A percentile compares a stretch with the other conserved stretches of the same genome.
These are phyloP conservation scores for Haliclystus octoradiatus DNA, from an alignment of 30 jellyfish, hydroid and myxozoan genomes.

Conservation along the genomic window DNA sequence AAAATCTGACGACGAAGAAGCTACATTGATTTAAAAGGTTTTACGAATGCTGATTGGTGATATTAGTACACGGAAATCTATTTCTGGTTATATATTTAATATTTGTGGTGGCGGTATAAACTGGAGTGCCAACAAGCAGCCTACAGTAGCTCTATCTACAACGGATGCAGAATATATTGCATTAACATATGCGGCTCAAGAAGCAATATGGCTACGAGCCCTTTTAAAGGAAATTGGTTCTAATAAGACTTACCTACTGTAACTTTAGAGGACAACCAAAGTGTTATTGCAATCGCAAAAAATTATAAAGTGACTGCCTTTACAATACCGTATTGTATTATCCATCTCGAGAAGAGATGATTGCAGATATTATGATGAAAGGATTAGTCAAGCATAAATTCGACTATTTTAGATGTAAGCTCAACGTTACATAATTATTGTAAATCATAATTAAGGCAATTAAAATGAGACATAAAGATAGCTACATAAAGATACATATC, in stretches of 20 bases:
- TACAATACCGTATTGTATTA: too few relatives aligned
- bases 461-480: too few relatives aligned
- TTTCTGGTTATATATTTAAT: constrained; percentile 35
- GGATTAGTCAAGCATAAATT: too few relatives aligned
- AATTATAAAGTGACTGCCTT: constrained; percentile 18
- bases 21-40: constrained; percentile 9
- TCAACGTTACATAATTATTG: too few relatives aligned
- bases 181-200: constrained; percentile 20
- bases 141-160: constrained; percentile 26
- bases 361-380: too few relatives aligned
- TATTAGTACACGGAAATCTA: constrained; percentile 14
- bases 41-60: constrained; percentile 55
- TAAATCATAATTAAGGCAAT: too few relatives aligned
- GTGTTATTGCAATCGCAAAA: constrained; percentile 17
- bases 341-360: too few relatives aligned
- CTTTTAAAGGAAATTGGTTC: constrained; percentile 11
- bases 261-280: constrained; percentile 33
- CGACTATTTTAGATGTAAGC: too few relatives aligned
- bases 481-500: too few relatives aligned
- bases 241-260: constrained; percentile 11
- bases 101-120: constrained; percentile 14
- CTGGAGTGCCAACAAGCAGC: constrained; percentile 36
- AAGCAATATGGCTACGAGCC: constrained; percentile 10
- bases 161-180: constrained; percentile 31
- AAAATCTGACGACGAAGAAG: constrained; percentile 5